These are phyloP conservation scores for Brenthis daphne DNA, from an alignment of 2,888 invertebrate species.

Conservation along the genomic window DNA sequence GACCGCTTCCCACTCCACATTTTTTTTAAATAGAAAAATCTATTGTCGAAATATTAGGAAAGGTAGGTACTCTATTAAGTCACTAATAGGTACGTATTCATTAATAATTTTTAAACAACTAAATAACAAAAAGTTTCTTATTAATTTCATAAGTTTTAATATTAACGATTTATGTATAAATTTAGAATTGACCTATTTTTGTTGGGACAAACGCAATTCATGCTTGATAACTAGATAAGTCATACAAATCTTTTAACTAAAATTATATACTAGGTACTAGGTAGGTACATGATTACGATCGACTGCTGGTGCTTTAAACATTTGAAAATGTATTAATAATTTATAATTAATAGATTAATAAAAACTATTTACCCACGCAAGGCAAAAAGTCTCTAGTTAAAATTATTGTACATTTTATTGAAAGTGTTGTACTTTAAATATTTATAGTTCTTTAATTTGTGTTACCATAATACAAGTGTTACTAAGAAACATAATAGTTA, in stretches of 20 bases:
- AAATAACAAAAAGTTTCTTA: not conserved
- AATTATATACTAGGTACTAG: not conserved
- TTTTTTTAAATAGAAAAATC: not conserved
- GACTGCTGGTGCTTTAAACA: no score
- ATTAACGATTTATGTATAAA: not conserved
- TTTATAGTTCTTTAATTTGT: no score
- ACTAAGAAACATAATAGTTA: no score
- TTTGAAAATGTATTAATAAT: no score
- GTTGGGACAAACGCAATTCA: no score
- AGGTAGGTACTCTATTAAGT: not conserved
- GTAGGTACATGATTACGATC: no score
- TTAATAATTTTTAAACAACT: not conserved
- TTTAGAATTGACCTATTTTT: constrained; percentile 7
- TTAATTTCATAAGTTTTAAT: constrained; percentile 7
- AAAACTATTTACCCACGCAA: no score
- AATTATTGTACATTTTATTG: no score
- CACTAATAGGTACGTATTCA: constrained; percentile 3
- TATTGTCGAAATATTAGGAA: constrained; percentile 3
- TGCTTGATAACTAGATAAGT: not conserved
- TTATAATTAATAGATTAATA: no score
- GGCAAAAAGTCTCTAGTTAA: no score
- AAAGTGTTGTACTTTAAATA: no score
- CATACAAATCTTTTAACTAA: not conserved
- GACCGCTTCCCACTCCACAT: constrained; percentile 56
- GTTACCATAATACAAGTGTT: no score